phyloP scores from a whole-genome alignment of 2,888 invertebrate genomes.

The Tachina fera region DNA sequence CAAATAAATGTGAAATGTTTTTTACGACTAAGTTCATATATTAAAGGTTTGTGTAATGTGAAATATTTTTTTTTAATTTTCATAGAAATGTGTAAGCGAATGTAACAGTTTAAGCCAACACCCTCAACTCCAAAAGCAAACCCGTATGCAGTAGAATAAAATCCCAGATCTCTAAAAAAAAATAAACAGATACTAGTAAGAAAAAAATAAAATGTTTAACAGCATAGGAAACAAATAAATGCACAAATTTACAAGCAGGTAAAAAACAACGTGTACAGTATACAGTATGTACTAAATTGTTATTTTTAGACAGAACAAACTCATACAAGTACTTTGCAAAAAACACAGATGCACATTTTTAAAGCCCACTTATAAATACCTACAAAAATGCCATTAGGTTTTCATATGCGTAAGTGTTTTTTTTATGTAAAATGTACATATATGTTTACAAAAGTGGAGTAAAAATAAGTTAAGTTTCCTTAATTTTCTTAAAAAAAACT shows the following conservation, averaged over 20 bases:
- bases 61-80: no score
- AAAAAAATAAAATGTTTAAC: constrained; percentile 1
- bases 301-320: constrained; percentile 47
- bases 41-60: no score
- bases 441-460: neutral
- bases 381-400: constrained; percentile 15
- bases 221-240: constrained; percentile 24
- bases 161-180: neutral
- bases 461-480: neutral
- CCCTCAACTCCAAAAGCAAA: neutral
- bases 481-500: neutral
- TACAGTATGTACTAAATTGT: constrained; percentile 38
- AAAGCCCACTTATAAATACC: neutral
- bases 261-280: no score
- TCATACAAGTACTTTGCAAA: neutral
- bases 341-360: constrained; percentile 1
- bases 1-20: no score
- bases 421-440: neutral
- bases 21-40: no score
- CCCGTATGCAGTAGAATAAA: neutral
- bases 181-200: neutral
- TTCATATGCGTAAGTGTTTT: neutral
- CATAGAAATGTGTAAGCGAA: neutral
- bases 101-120: neutral
- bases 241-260: constrained; percentile 20